Evolutionary conservation across 2,797 vertebrate genomes (phyloP).

Genomic region (Brachymystax lenok): DNA sequence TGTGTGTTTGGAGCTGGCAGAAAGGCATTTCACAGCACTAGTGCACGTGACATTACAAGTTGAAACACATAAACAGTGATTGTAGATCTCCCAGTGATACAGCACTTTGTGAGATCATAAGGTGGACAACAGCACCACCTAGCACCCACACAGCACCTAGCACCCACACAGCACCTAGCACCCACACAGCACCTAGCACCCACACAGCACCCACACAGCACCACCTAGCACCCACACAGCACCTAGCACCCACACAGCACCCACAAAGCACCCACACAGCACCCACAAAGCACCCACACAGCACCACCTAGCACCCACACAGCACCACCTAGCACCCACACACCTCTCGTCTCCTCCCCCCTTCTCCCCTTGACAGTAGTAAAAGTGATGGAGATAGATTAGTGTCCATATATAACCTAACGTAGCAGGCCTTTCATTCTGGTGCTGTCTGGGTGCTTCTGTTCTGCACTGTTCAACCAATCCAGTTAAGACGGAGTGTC

Average conservation of each 20-base stretch:
- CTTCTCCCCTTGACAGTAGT: not conserved
- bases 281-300: slow-evolving; percentile 18
- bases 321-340: too few relatives aligned
- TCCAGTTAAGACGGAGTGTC: too few relatives aligned
- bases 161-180: too few relatives aligned
- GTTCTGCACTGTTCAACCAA: too few relatives aligned
- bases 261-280: slow-evolving; percentile 39
- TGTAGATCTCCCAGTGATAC: too few relatives aligned
- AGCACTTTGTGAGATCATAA: not conserved
- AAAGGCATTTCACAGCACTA: slow-evolving; percentile 6
- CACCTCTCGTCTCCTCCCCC: not conserved
- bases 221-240: too few relatives aligned
- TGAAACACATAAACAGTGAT: not conserved
- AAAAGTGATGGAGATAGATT: too few relatives aligned
- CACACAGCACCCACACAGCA: too few relatives aligned
- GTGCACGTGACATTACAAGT: not conserved
- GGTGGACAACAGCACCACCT: slow-evolving; percentile 46
- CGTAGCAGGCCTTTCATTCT: too few relatives aligned
- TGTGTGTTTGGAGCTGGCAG: not conserved
- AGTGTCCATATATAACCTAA: too few relatives aligned
- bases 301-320: too few relatives aligned
- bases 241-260: slow-evolving; percentile 21
- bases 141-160: slow-evolving; percentile 17
- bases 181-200: not conserved
- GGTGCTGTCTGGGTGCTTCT: too few relatives aligned